Conservation (phyloP, 2,797 vertebrate genomes). For the Gallirallus australis region DNA sequence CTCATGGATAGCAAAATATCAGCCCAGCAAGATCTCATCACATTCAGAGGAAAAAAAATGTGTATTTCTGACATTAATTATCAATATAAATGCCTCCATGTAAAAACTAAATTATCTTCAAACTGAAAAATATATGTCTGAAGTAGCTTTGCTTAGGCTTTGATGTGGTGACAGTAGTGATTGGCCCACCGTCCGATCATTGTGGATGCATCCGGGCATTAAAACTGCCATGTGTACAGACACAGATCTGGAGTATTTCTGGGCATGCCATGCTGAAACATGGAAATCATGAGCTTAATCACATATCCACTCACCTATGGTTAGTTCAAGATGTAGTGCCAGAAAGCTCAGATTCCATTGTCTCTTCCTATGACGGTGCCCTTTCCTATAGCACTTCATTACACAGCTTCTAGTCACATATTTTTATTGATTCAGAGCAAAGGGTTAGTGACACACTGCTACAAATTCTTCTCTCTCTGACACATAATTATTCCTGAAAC, state of each 20-base stretch:
- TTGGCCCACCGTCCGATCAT: background rate
- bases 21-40: background rate
- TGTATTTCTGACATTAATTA: background rate
- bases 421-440: slow-evolving; percentile 47
- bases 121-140: background rate
- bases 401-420: background rate
- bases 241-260: background rate
- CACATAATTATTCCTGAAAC: slow-evolving; percentile 9
- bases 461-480: slow-evolving; percentile 32
- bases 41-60: background rate
- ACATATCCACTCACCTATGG: background rate
- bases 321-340: background rate
- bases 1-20: background rate
- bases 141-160: background rate
- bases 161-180: background rate
- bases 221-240: background rate
- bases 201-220: background rate
- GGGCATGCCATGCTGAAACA: background rate
- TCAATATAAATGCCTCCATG: background rate
- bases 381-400: background rate
- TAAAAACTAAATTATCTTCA: background rate
- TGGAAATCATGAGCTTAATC: background rate
- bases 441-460: slow-evolving; percentile 3
- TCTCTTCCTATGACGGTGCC: background rate
- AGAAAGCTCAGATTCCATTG: background rate